Evolutionary conservation across 2,113 vertebrate genomes (phyloP).

Genomic region (Ornithorhynchus anatinus): DNA sequence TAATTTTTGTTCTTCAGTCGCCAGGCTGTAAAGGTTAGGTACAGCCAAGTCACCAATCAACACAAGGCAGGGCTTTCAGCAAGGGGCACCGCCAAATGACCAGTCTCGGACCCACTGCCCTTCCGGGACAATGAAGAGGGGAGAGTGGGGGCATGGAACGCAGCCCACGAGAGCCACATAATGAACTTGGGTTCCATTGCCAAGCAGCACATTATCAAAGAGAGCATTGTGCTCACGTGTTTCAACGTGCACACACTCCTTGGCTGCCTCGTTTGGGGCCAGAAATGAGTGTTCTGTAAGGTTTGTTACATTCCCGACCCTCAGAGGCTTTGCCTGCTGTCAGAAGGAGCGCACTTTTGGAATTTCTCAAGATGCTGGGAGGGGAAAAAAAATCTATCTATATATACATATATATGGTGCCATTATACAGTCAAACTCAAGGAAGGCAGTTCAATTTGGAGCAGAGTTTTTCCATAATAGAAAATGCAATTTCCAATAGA

Average conservation of each 20-base stretch:
- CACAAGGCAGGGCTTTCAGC: neutral
- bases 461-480: conserved; percentile 29
- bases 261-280: neutral
- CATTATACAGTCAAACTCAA: conserved; percentile 5
- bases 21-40: conserved; percentile 22
- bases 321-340: neutral
- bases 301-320: conserved; percentile 5
- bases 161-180: neutral
- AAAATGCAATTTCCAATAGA: conserved; percentile 43
- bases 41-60: neutral
- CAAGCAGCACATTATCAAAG: neutral
- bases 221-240: neutral
- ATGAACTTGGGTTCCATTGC: neutral
- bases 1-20: conserved; percentile 19
- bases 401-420: no score
- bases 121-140: conserved; percentile 32
- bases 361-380: conserved; percentile 43
- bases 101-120: conserved; percentile 1
- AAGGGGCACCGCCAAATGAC: conserved; percentile 2
- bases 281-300: neutral
- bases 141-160: neutral
- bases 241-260: neutral
- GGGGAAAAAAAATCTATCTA: conserved; percentile 41
- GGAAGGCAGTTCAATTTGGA: conserved; percentile 44
- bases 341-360: neutral